Evolutionary conservation across 2,888 invertebrate species (phyloP), one percentile per base, ranked within the genome.

Genomic region (Drosophila longiperda): DNA sequence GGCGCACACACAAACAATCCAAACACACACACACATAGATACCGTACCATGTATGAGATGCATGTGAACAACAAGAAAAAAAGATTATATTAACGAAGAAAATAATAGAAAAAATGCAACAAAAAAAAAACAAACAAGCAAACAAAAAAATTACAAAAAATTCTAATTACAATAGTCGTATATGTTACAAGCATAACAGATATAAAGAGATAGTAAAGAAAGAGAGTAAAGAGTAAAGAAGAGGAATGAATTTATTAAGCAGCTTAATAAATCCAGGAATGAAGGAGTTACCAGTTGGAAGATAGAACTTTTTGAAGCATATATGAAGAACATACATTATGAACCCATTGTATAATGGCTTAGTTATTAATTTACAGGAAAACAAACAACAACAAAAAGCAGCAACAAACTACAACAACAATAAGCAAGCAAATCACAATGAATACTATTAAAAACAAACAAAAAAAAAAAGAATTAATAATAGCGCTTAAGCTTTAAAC

Each of bases 211-310:
- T 48, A 66, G 60, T 48, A 29, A 38, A 58, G 53, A 65, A 53
- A 32, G 20, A n/a, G 34, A 53, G 49, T 48, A 26, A 50, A 23
- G 49, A 53, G 45, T 29, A 45, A n/a, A 64, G 42, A 49, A 64
- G 54, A 78, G 62, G 11, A 82, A 63, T 80, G 83, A 83, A 88
- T 84, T 84, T 84, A 84, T 84, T 84, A 89, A 83, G 84, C 79
- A 82, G 87, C 89, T 88, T 83, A 88, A 89, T 83, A 83, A 88
- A 83, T 65, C 57, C n/a, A 52, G 29, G 54, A 65, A 49, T 36
- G 32, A 72, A 59, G 45, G 48, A 67, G 63, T 71, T 69, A 71
- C 67, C 61, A 86, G 69, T 68, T 82, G 62, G 70, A 80, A 77
- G 75, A 59, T 79, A 64, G 45, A 75, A 80, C 36, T 66, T 73